These are phyloP conservation scores for Aurelia sp. DNA, from an alignment of 30 jellyfish, hydroid and myxozoan species.

Conservation along the genomic window DNA sequence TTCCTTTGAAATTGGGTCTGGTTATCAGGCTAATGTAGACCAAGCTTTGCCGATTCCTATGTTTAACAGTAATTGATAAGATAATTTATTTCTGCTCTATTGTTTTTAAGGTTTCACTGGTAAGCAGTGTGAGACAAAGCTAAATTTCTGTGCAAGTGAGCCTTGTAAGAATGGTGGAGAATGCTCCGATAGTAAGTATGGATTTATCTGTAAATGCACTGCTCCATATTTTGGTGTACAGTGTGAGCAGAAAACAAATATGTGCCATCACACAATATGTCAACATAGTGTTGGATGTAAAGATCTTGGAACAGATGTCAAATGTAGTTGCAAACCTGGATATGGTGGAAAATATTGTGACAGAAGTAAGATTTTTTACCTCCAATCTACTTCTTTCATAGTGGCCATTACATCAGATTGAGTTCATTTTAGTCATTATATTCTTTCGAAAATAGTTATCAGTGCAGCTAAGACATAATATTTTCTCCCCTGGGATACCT, in stretches of 20 bases:
- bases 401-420: no score
- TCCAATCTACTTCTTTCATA: no score
- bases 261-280: conserved; percentile 89
- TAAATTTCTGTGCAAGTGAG: conserved; percentile 73
- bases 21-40: no score
- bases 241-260: conserved; percentile 75
- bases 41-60: not conserved
- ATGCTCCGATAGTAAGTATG: conserved; percentile 72
- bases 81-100: not conserved
- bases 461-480: no score
- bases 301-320: conserved; percentile 75
- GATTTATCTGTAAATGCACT: conserved; percentile 78
- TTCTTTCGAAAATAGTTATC: no score
- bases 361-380: conserved; percentile 51
- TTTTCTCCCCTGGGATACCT: no score
- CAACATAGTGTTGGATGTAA: conserved; percentile 86
- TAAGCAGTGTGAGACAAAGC: conserved; percentile 66
- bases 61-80: not conserved
- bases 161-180: conserved; percentile 90
- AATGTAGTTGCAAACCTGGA: conserved; percentile 90
- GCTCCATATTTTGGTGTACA: conserved; percentile 74
- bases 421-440: no score
- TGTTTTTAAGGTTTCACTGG: conserved; percentile 67
- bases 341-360: conserved; percentile 92
- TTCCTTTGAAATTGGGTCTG: no score